A percentile compares a stretch with the other conserved stretches of the same genome.
Conservation (phyloP, 2,797 vertebrate species). For the Ctenopoma multispine region DNA sequence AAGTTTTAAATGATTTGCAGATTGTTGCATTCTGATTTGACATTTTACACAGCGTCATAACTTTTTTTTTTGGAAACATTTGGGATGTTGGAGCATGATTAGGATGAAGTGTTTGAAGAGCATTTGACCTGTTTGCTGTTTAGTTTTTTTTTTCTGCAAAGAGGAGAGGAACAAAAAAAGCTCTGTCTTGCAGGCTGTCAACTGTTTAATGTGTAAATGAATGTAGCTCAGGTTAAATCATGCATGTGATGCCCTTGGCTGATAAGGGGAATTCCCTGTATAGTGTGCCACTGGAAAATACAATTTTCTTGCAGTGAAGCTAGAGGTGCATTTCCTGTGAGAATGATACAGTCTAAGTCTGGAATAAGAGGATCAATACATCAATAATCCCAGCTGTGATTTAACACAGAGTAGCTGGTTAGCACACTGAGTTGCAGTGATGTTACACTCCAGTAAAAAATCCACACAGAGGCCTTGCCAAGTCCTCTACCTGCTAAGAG, state of each 20-base stretch:
- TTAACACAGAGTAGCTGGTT: conserved; percentile 27
- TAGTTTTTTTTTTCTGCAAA: too few species aligned
- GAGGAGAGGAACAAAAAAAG: too few species aligned
- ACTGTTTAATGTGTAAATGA: conserved; percentile 15
- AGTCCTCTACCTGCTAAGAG: conserved; percentile 31
- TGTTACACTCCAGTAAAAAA: conserved; percentile 15
- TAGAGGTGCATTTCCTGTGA: conserved; percentile 8
- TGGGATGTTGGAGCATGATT: too few species aligned
- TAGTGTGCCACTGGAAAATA: conserved; percentile 8
- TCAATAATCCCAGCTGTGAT: conserved; percentile 36
- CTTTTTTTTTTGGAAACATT: too few species aligned
- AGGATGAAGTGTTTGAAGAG: too few species aligned
- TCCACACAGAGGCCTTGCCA: conserved; percentile 11
- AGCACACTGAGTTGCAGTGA: conserved; percentile 18
- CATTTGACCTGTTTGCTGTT: too few species aligned
- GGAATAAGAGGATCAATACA: conserved; percentile 22
- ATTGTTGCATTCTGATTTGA: too few species aligned
- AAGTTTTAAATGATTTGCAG: too few species aligned
- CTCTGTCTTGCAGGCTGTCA: neutral
- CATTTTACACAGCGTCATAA: too few species aligned
- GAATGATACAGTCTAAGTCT: conserved; percentile 21
- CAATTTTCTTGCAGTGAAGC: neutral
- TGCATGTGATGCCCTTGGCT: conserved; percentile 30
- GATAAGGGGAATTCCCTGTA: conserved; percentile 22
- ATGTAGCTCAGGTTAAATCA: conserved; percentile 10